These are phyloP conservation scores for Seladonia tumulorum DNA, from an alignment of 2,888 invertebrate species.

Conservation along the genomic window DNA sequence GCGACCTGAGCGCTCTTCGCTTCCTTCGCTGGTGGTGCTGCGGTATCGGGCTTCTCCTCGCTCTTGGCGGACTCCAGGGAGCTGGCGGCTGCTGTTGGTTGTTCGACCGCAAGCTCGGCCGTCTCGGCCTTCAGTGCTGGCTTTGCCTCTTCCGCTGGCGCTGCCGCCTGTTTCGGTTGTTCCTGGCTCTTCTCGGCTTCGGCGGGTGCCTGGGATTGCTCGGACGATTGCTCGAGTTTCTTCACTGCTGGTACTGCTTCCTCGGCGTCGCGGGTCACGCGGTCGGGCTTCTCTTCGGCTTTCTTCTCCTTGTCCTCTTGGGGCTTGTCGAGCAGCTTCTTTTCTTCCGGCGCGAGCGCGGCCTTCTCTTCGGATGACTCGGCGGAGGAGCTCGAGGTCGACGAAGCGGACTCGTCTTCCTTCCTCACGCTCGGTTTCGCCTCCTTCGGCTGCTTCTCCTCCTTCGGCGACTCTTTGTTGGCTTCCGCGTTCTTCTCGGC, in stretches of 20 bases:
- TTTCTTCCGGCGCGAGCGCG: conserved; percentile 46
- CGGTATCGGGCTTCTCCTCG: conserved; percentile 55
- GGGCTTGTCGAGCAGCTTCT: conserved; percentile 59
- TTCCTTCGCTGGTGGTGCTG: conserved; percentile 51
- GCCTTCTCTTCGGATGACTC: conserved; percentile 64
- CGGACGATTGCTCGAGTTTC: conserved; percentile 36
- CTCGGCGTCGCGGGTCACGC: conserved; percentile 79
- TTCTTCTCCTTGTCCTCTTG: conserved; percentile 72
- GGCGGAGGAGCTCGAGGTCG: conserved; percentile 23
- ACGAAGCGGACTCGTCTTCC: conserved; percentile 50
- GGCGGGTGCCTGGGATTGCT: conserved; percentile 1
- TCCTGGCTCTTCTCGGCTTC: conserved; percentile 50
- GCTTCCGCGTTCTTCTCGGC: conserved; percentile 54
- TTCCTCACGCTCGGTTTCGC: conserved; percentile 55
- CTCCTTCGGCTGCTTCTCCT: conserved; percentile 66
- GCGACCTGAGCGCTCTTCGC: conserved; percentile 72
- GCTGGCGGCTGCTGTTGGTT: conserved; percentile 13
- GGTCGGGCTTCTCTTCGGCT: conserved; percentile 77
- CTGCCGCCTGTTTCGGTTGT: conserved; percentile 23
- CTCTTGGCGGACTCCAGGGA: conserved; percentile 53
- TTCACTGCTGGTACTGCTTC: conserved; percentile 61
- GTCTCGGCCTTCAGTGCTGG: conserved; percentile 52
- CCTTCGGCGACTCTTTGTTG: conserved; percentile 60
- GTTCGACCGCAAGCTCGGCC: conserved; percentile 35
- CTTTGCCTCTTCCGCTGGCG: conserved; percentile 54